A percentile compares a stretch with the other conserved stretches of the same genome.
Conservation (phyloP, 2,888 invertebrate genomes). For the Trachelus tabidus region DNA sequence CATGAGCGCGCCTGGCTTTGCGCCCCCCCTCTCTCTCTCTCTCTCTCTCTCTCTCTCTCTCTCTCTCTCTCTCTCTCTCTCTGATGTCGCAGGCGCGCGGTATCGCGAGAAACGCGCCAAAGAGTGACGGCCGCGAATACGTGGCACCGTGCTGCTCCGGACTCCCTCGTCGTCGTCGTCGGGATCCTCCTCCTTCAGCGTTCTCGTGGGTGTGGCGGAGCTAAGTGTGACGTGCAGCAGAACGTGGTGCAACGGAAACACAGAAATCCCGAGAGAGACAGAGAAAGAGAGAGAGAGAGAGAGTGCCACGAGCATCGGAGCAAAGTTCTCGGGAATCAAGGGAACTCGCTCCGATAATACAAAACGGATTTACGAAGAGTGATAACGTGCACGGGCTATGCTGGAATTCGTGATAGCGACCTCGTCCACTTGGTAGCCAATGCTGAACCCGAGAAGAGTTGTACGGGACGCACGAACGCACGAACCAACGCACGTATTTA, state of each 20-base stretch:
- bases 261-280: not conserved
- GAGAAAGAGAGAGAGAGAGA: slow-evolving; percentile 14
- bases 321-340: not conserved
- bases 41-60: not conserved
- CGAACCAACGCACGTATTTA: not conserved
- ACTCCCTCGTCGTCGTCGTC: not conserved
- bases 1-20: not conserved
- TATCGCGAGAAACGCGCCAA: not conserved
- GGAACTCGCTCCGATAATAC: not conserved
- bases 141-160: not conserved
- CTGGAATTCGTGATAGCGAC: slow-evolving; percentile 47
- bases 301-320: not conserved
- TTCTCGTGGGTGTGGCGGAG: not conserved
- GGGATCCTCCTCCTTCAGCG: slow-evolving; percentile 17
- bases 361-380: not conserved
- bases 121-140: not conserved
- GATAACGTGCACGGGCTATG: slow-evolving; percentile 17
- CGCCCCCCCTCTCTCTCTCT: not conserved
- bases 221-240: slow-evolving; percentile 1
- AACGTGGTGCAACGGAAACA: not conserved
- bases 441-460: not conserved
- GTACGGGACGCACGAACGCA: not conserved
- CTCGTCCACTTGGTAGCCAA: not conserved
- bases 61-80: slow-evolving; percentile 2
- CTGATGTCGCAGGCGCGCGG: slow-evolving; percentile 9